Percentiles rank a stretch among this genome's conserved stretches.
These are phyloP conservation scores for Apodemia mormo DNA, from an alignment of 2,888 invertebrate species.

Conservation along the genomic window DNA sequence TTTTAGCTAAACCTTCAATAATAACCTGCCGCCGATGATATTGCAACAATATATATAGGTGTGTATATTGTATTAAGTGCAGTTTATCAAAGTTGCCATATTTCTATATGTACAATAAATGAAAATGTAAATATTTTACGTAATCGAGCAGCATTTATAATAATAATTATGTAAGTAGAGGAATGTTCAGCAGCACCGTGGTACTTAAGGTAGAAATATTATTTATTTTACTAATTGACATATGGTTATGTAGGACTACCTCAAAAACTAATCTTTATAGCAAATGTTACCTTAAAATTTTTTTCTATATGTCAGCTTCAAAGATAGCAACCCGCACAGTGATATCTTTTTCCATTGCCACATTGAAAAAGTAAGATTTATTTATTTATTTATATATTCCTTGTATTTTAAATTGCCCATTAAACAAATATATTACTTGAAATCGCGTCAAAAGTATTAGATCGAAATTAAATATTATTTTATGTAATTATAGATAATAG, in stretches of 20 bases:
- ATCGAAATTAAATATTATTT: conserved; percentile 24
- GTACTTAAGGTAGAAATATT: conserved; percentile 55
- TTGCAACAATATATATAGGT: too few relatives aligned
- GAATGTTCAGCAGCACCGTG: conserved; percentile 54
- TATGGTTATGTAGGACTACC: conserved; percentile 25
- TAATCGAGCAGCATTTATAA: conserved; percentile 63
- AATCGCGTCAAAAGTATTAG: conserved; percentile 27
- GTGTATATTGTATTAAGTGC: neutral
- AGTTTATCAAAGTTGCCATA: conserved; percentile 9
- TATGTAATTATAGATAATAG: conserved; percentile 12
- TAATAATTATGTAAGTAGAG: conserved; percentile 21
- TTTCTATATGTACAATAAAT: conserved; percentile 3
- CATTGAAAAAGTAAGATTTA: neutral
- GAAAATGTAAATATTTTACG: conserved; percentile 31
- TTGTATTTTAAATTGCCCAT: neutral
- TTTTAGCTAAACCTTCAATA: too few relatives aligned
- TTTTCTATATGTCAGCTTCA: neutral
- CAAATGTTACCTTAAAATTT: neutral
- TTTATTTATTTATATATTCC: neutral
- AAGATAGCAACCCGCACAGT: neutral
- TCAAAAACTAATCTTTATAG: conserved; percentile 21
- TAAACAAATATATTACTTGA: neutral
- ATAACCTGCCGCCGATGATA: too few relatives aligned
- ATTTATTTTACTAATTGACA: conserved; percentile 26
- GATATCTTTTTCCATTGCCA: neutral